Base-by-base conservation (phyloP, 2,888 invertebrate genomes). In the Steinernema hermaphroditum region DNA sequence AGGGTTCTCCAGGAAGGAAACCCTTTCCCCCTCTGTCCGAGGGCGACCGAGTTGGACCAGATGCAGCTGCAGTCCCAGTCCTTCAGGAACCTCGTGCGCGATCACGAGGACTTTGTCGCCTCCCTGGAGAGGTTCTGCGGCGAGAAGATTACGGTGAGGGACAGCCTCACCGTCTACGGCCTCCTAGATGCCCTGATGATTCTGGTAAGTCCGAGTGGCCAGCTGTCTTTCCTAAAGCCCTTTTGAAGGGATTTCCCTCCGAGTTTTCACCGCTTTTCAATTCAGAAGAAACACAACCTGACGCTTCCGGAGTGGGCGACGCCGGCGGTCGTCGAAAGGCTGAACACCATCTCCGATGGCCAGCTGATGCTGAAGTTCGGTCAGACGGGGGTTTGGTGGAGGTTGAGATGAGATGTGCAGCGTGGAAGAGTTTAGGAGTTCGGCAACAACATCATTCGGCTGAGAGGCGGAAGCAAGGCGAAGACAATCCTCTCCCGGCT, bases 1-100 rank as follows among this genome's bases (percentile, higher is more conserved):
- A n/a, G n/a, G n/a, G 6, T 37, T 37, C 32, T 62, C n/a, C 62
- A 62, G 62, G 62, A 62, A 34, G 62, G 62, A 62, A 62, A 62
- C 19, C 62, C 62, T 16, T 62, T 62, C 34, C 62, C 62, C 32
- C 6, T 62, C 16, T 62, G 62, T n/a, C 32, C 62, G 12, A 29
- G 62, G 19, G 62, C 62, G 29, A 29, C 12, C 16, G 62, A 62
- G 29, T 19, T 62, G 16, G 62, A 62, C 1, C 16, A 22, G 16
- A 16, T 34, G 8, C 62, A 62, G 29, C 1, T 32, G 8, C 62
- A 62, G 29, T n/a, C 62, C 27, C 29, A 29, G 29, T 4, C n/a
- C 1, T 62, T 62, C 62, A 62, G 29, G 34, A 62, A 62, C 29
- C 62, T 62, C 62, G 29, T 32, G 2, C 29, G 32, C 62, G 34